Evolutionary conservation across 2,113 vertebrate species (phyloP), one percentile per base, ranked within the genome.

Genomic region (Marcusenius ussheri): DNA sequence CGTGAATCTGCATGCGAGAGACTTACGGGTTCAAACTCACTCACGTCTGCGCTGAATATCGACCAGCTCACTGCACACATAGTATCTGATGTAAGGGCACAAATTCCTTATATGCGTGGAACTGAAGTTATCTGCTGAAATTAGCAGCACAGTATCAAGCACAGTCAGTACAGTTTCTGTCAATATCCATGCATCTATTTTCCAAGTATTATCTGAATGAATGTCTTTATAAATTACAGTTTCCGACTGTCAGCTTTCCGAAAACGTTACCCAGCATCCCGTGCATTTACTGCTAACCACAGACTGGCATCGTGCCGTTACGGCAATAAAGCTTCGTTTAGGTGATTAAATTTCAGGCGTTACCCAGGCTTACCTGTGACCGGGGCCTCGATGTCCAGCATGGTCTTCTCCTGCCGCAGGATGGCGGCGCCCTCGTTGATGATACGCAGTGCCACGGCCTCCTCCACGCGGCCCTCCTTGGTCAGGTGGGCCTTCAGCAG

Each of bases 401-500:
- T 97, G 86, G 96, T 97, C 92, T 96, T 97, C 93, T 96, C 96
- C 91, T 96, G 96, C 47, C 96, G 95, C 90, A 97, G 91, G 90
- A 97, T 97, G 27, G 95, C 92, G 0, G 96, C 96, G 10, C 96
- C 96, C 91, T 97, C 96, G 0, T 92, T 95, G 92, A 97, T 27
- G 92, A 97, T 95, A 51, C 94, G 93, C 13, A 96, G 95, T 0
- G 96, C 96, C 90, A 96, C 96, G 0, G 94, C 93, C 83, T 97
- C 96, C 90, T 96, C 96, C 39, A 97, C 96, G 0, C 96, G 92
- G 88, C 96, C 96, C 91, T 97, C 96, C 93, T 97, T 97, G 93
- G 96, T 96, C 88, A 97, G 96, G 93, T 96, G 96, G 87, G 96
- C 96, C 92, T 97, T 97, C 77, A 97, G 94, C 77, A 97, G 95